phyloP scores from a whole-genome alignment of 2,113 vertebrate genomes.

The Morone chrysops region DNA sequence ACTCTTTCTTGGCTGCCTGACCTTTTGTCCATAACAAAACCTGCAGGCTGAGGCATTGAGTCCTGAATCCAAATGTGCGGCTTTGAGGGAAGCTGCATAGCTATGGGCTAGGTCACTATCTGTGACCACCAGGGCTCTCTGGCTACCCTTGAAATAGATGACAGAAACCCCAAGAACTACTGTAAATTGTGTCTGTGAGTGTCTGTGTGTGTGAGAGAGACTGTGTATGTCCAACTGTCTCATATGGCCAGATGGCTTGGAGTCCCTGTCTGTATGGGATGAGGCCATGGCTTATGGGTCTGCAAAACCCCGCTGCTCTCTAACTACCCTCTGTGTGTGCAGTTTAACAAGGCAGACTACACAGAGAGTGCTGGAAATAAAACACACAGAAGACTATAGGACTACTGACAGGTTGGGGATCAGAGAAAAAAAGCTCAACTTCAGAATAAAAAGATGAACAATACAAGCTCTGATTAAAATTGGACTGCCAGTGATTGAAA shows the following conservation, averaged over 20 bases:
- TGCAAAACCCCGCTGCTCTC: conserved; percentile 57
- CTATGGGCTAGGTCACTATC: conserved; percentile 71
- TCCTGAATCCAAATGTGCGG: conserved; percentile 31
- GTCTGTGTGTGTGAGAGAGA: conserved; percentile 3
- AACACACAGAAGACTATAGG: conserved; percentile 7
- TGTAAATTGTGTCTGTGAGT: conserved; percentile 18
- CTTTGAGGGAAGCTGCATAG: conserved; percentile 45
- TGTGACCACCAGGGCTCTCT: conserved; percentile 69
- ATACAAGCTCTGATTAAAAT: conserved; percentile 24
- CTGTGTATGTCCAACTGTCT: conserved; percentile 42
- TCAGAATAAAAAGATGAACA: conserved; percentile 25
- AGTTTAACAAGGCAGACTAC: conserved; percentile 22
- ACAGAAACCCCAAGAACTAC: conserved; percentile 53
- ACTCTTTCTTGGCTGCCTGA: conserved; percentile 30
- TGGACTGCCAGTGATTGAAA: conserved; percentile 44
- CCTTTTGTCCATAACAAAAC: conserved; percentile 38
- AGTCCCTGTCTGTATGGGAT: conserved; percentile 65
- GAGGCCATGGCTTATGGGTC: conserved; percentile 60
- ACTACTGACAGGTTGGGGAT: background rate
- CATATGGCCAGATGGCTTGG: conserved; percentile 73
- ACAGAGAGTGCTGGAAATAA: background rate
- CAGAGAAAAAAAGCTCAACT: conserved; percentile 5
- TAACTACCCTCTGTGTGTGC: conserved; percentile 31
- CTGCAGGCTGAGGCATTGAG: conserved; percentile 38
- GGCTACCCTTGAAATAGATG: conserved; percentile 54